These are phyloP conservation scores for Bursaphelenchus okinawaensis DNA, from an alignment of 2,888 invertebrate genomes.

Conservation along the genomic window DNA sequence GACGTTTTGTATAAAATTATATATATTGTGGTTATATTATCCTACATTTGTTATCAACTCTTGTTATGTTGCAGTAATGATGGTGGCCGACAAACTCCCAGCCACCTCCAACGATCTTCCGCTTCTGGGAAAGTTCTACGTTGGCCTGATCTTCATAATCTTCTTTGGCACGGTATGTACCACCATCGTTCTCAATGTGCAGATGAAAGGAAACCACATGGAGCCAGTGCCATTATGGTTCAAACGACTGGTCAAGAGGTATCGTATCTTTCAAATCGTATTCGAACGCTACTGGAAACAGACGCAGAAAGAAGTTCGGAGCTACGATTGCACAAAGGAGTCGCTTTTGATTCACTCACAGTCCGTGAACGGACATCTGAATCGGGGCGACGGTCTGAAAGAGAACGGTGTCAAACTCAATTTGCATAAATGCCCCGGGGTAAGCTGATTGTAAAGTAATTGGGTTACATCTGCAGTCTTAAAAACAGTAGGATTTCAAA, in stretches of 20 bases:
- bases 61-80: conserved; percentile 47
- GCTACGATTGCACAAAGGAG: not conserved
- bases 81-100: conserved; percentile 54
- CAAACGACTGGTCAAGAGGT: not conserved
- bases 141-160: conserved; percentile 49
- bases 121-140: conserved; percentile 10
- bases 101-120: conserved; percentile 48
- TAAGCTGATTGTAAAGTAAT: not conserved
- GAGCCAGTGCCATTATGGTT: conserved; percentile 10
- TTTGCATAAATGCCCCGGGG: not conserved
- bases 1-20: too few species aligned
- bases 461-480: too few species aligned
- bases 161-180: conserved; percentile 51
- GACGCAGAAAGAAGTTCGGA: not conserved
- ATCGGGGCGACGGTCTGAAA: not conserved
- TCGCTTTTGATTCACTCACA: not conserved
- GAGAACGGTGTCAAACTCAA: not conserved
- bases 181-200: conserved; percentile 28
- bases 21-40: not conserved
- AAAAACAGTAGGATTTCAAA: too few species aligned
- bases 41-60: too few species aligned
- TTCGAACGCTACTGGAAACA: not conserved
- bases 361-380: not conserved
- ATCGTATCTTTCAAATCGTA: not conserved
- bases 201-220: conserved; percentile 46